These are phyloP conservation scores for Apamea sordens DNA, from an alignment of 2,888 invertebrate genomes.

Conservation along the genomic window DNA sequence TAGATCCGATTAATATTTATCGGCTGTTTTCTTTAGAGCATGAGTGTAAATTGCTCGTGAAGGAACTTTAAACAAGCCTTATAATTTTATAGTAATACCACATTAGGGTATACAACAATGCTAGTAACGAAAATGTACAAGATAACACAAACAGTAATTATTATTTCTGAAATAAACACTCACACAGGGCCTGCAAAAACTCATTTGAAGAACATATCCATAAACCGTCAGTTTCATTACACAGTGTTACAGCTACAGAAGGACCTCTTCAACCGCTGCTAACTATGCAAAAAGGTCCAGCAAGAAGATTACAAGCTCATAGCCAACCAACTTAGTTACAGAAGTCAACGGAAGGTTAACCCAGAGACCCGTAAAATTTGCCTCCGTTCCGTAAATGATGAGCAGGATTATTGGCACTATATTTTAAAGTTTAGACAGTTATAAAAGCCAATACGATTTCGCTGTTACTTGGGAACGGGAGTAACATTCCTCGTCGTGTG, in stretches of 20 bases:
- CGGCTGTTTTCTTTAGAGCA: too few relatives aligned
- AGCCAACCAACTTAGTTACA: slow-evolving; percentile 20
- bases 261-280: not conserved
- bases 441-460: slow-evolving; percentile 58
- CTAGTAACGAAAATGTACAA: not conserved
- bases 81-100: not conserved
- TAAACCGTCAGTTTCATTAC: slow-evolving; percentile 4
- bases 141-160: not conserved
- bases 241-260: not conserved
- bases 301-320: slow-evolving; percentile 31
- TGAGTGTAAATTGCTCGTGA: not conserved
- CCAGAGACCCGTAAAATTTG: slow-evolving; percentile 24
- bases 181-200: not conserved
- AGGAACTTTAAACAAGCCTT: not conserved
- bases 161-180: not conserved
- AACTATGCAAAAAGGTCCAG: slow-evolving; percentile 28
- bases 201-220: slow-evolving; percentile 2
- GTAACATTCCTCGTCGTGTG: slow-evolving; percentile 42
- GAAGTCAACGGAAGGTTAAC: slow-evolving; percentile 29
- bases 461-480: slow-evolving; percentile 24
- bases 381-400: slow-evolving; percentile 31
- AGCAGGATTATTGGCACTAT: slow-evolving; percentile 47
- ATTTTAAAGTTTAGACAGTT: slow-evolving; percentile 54
- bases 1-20: not conserved
- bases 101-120: not conserved